Percentiles rank a stretch among this genome's conserved stretches.
These are phyloP conservation scores for Mimumesa dahlbomi DNA, from an alignment of 2,888 invertebrate genomes.

Conservation along the genomic window DNA sequence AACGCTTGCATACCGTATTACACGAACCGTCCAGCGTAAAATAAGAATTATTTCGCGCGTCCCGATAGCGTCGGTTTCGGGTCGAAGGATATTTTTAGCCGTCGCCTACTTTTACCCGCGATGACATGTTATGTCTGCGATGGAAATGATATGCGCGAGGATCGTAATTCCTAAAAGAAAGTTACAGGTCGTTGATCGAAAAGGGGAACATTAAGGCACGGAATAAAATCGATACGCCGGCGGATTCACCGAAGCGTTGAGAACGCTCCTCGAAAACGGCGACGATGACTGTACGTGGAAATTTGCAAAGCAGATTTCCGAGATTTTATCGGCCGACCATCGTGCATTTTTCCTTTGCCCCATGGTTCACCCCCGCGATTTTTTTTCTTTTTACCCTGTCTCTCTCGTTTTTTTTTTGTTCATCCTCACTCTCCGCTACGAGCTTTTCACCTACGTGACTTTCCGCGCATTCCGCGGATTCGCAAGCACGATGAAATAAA, in stretches of 20 bases:
- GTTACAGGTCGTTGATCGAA: conserved; percentile 7
- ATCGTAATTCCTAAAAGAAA: conserved; percentile 1
- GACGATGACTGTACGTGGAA: conserved; percentile 23
- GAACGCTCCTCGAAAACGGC: conserved; percentile 38
- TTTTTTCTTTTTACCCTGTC: neutral
- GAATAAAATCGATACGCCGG: conserved; percentile 55
- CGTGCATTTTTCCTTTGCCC: conserved; percentile 21
- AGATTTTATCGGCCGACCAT: conserved; percentile 39
- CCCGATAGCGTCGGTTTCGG: neutral
- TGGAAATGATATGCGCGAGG: conserved; percentile 9
- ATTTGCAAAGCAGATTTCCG: conserved; percentile 65
- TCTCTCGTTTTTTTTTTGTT: neutral
- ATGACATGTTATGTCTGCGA: neutral
- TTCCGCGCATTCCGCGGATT: conserved; percentile 9
- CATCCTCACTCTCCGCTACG: conserved; percentile 22
- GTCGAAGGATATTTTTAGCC: neutral
- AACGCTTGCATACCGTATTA: too few species aligned
- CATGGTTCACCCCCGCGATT: neutral
- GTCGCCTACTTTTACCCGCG: neutral
- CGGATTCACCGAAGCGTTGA: conserved; percentile 50
- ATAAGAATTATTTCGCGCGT: too few species aligned
- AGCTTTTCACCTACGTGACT: conserved; percentile 34
- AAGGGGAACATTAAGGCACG: conserved; percentile 23
- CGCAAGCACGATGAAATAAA: neutral
- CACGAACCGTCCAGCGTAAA: too few species aligned